Evolutionary conservation across 2,888 invertebrate genomes (phyloP).

Genomic region (Globia sparganii): DNA sequence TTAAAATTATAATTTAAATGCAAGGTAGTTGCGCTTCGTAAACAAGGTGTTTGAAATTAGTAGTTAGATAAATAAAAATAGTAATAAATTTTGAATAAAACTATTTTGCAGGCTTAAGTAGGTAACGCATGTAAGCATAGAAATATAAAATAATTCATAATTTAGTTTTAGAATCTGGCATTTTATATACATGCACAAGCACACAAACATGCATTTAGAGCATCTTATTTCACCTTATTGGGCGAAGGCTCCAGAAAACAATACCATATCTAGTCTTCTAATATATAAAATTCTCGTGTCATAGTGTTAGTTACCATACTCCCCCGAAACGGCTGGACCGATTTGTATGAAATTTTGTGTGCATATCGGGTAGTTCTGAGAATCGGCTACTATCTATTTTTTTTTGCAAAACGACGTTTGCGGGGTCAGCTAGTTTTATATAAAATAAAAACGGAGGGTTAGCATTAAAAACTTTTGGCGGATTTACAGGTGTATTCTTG

Average conservation of each 20-base stretch:
- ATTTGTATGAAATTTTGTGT: too few relatives aligned
- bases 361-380: too few relatives aligned
- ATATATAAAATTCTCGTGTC: too few relatives aligned
- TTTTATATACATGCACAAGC: slow-evolving; percentile 10
- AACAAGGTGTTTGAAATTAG: not conserved
- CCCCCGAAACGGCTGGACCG: too few relatives aligned
- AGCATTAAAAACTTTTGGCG: slow-evolving; percentile 32
- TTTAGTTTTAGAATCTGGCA: not conserved
- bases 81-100: not conserved
- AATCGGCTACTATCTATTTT: too few relatives aligned
- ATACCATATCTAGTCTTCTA: not conserved
- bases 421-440: slow-evolving; percentile 34
- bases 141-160: not conserved
- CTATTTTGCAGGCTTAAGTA: slow-evolving; percentile 42
- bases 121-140: slow-evolving; percentile 28
- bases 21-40: not conserved
- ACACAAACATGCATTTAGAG: slow-evolving; percentile 3
- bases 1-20: not conserved
- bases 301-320: too few relatives aligned
- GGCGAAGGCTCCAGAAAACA: slow-evolving; percentile 33
- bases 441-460: slow-evolving; percentile 26
- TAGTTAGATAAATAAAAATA: too few relatives aligned
- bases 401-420: too few relatives aligned
- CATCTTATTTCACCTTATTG: slow-evolving; percentile 39
- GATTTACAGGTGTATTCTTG: slow-evolving; percentile 22